Base-by-base conservation (phyloP, 1,140 invertebrate species). In the Polypedilum vanderplanki region DNA sequence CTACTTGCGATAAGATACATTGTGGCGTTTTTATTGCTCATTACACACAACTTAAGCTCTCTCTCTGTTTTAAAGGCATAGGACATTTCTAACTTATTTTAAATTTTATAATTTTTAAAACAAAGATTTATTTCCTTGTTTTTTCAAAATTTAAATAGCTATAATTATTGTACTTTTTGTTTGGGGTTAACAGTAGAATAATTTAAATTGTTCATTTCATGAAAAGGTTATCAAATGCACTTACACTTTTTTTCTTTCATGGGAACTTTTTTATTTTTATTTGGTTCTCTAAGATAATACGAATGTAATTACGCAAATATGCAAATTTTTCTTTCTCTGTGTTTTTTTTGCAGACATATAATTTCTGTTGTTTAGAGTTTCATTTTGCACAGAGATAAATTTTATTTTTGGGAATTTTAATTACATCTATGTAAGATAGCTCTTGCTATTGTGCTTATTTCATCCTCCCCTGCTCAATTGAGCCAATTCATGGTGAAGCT, bases 341-440 rank as follows among this genome's bases (percentile, higher is more conserved):
- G n/a, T n/a, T n/a, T n/a, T n/a, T n/a, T n/a, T n/a, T n/a, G 12
- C 46, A 57, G 46, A 57, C 46, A 57, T 57, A 57, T 57, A 57
- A 57, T 57, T 57, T 57, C 24, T 33, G 24, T 33, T 33, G 24
- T 33, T 33, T n/a, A n/a, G n/a, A n/a, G n/a, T n/a, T n/a, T n/a
- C n/a, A n/a, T 33, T 33, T 33, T 33, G 24, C 24, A 33, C 24
- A 57, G 46, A 33, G 24, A 33, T 33, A 33, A 33, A 33, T 33
- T 33, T 33, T 33, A 33, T 33, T 33, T n/a, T 33, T 33, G 24
- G n/a, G 46, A 57, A 4, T 57, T 57, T 57, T 57, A 57, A 57
- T 57, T 57, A 57, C n/a, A 57, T 57, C 46, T 57, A 57, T 57
- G 46, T 46, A 46, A 12, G 46, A 8, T 57, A n/a, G 1, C 1